Evolutionary conservation across 2,113 vertebrate species (phyloP).

Genomic region (Toxostoma redivivum): DNA sequence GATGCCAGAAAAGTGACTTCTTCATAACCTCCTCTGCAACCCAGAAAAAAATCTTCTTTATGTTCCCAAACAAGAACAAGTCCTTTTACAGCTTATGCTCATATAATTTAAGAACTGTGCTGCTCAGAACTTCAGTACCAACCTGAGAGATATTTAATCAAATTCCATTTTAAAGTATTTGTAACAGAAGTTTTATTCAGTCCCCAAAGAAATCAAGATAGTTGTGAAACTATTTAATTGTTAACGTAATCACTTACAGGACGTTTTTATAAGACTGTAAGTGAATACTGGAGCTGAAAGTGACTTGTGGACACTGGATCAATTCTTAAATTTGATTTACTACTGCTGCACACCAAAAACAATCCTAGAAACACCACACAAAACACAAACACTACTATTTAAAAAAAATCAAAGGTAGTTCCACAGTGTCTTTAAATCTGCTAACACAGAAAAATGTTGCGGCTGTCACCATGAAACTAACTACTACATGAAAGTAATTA

Average conservation of each 20-base stretch:
- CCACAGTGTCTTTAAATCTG: constrained; percentile 10
- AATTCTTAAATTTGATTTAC: constrained; percentile 19
- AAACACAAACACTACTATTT: not conserved
- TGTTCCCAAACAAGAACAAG: not conserved
- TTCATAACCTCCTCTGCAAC: not conserved
- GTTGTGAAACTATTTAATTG: not conserved
- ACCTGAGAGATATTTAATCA: not conserved
- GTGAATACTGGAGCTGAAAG: not conserved
- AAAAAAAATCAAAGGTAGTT: constrained; percentile 17
- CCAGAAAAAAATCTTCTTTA: constrained; percentile 23
- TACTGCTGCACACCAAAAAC: not conserved
- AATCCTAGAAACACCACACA: not conserved
- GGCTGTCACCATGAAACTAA: constrained; percentile 51
- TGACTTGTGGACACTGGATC: not conserved
- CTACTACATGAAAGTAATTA: constrained; percentile 38
- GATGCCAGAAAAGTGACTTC: not conserved
- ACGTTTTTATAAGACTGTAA: not conserved
- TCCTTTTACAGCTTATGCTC: not conserved
- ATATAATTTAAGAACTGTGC: not conserved
- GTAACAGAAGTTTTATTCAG: not conserved
- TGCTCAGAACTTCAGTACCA: not conserved
- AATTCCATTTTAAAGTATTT: not conserved
- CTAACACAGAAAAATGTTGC: constrained; percentile 38
- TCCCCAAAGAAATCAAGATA: not conserved
- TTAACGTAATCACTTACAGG: not conserved